Percentiles rank a stretch among this genome's conserved stretches.
Evolutionary conservation across 2,888 invertebrate genomes (phyloP).

Genomic region (Phaedon cochleariae): DNA sequence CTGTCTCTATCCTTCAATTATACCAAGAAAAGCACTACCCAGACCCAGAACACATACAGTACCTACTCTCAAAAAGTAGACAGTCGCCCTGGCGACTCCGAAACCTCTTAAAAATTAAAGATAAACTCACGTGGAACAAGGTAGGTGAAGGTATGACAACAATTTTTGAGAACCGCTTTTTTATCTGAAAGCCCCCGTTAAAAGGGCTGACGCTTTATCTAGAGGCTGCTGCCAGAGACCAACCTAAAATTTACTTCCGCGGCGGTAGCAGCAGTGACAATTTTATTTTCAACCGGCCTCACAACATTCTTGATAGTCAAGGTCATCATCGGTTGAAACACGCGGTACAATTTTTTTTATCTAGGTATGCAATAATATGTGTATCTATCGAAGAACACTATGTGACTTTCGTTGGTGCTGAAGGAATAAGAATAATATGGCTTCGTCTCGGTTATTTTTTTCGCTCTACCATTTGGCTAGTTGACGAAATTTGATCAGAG

Average conservation of each 20-base stretch:
- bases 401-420: neutral
- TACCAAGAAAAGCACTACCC: no score
- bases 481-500: conserved; percentile 18
- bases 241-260: conserved; percentile 30
- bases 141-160: no score
- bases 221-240: neutral
- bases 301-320: conserved; percentile 40
- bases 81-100: no score
- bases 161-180: no score
- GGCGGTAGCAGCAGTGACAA: conserved; percentile 33
- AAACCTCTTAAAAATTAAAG: no score
- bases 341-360: conserved; percentile 20
- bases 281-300: conserved; percentile 37
- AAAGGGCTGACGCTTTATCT: neutral
- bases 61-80: no score
- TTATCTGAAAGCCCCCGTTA: no score
- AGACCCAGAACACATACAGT: no score
- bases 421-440: neutral
- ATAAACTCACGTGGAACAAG: no score
- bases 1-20: no score
- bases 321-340: conserved; percentile 31
- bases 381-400: conserved; percentile 10
- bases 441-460: conserved; percentile 5
- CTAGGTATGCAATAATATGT: conserved; percentile 26
- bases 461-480: neutral